These are phyloP conservation scores for Choloepus didactylus DNA, from an alignment of 2,797 vertebrate species.

Conservation along the genomic window DNA sequence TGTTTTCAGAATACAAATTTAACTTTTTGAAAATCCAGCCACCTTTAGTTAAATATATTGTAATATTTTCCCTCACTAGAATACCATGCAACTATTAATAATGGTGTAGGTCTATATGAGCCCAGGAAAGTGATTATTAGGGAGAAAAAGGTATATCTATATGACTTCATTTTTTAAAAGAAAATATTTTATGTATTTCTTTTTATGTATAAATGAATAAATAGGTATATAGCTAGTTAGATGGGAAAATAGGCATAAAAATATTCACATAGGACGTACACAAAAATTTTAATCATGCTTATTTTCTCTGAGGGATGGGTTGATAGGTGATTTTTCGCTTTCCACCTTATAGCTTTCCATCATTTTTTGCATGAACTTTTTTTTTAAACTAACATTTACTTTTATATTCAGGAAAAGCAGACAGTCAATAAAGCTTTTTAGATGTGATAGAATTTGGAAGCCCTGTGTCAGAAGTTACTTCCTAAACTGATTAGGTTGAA, in stretches of 20 bases:
- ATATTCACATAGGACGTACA: not conserved
- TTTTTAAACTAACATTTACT: not conserved
- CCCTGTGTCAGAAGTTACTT: not conserved
- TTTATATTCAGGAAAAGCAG: not conserved
- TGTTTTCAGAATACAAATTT: not conserved
- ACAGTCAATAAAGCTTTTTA: not conserved
- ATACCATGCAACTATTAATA: not conserved
- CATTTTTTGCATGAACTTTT: not conserved
- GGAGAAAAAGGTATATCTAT: not conserved
- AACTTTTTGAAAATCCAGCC: not conserved
- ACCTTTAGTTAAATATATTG: not conserved
- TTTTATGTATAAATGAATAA: not conserved
- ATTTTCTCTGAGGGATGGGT: not conserved
- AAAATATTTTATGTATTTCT: not conserved
- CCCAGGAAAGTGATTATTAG: not conserved
- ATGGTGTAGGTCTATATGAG: not conserved
- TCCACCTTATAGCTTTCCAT: not conserved
- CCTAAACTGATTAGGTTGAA: not conserved
- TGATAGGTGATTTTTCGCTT: not conserved
- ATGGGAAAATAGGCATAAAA: not conserved
- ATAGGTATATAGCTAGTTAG: not conserved
- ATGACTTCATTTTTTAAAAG: not conserved
- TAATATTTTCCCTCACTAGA: not conserved
- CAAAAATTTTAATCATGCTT: not conserved
- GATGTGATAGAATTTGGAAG: not conserved